These are phyloP conservation scores for Anthrax anthrax DNA, from an alignment of 2,888 invertebrate genomes.

Conservation along the genomic window DNA sequence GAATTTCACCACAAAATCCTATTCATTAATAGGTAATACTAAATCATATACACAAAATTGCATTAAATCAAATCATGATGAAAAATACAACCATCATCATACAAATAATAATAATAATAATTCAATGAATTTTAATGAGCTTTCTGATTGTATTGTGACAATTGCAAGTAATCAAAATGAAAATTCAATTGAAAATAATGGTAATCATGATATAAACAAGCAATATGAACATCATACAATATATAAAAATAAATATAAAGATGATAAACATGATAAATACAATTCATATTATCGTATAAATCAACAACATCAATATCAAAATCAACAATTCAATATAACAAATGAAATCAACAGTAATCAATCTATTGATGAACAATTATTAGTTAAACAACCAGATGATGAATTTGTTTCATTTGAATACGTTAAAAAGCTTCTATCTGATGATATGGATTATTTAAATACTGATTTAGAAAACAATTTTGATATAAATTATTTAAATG, in stretches of 20 bases:
- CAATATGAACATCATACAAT: not conserved
- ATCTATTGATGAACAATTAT: constrained; percentile 6
- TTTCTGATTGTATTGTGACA: constrained; percentile 36
- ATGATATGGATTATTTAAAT: constrained; percentile 23
- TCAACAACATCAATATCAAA: constrained; percentile 2
- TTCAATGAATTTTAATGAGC: constrained; percentile 37
- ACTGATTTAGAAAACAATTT: constrained; percentile 22
- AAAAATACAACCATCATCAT: not conserved
- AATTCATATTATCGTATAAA: not conserved
- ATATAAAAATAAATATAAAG: not conserved
- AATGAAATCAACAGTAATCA: not conserved
- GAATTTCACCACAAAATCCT: not conserved
- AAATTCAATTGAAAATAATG: constrained; percentile 14
- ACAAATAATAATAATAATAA: too few relatives aligned
- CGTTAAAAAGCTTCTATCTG: constrained; percentile 32
- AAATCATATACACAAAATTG: constrained; percentile 5
- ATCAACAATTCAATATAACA: constrained; percentile 1
- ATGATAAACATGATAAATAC: not conserved
- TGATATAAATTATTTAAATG: constrained; percentile 30
- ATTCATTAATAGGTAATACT: constrained; percentile 1
- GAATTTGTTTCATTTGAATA: constrained; percentile 35
- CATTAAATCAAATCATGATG: not conserved
- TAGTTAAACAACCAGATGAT: constrained; percentile 12
- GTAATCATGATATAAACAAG: too few relatives aligned
- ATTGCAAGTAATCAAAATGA: constrained; percentile 28